Conservation (phyloP, 1,140 invertebrate genomes). For the Aleiodes sp. region DNA sequence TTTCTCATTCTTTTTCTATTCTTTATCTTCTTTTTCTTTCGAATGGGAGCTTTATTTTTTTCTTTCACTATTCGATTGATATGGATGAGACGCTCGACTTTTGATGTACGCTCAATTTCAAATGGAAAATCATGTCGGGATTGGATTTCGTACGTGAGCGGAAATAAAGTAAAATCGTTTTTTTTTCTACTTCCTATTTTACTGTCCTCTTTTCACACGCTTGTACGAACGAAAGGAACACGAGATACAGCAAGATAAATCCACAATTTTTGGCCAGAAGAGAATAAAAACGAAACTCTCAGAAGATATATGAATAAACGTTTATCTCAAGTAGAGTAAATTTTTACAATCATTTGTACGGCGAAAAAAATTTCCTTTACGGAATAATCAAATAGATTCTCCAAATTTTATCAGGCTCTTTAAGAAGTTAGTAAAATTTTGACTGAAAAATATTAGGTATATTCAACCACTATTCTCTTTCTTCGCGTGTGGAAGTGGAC, state of each 20-base stretch:
- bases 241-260: slow-evolving; percentile 36
- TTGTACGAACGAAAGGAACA: slow-evolving; percentile 42
- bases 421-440: no score
- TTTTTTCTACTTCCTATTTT: slow-evolving; percentile 35
- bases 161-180: slow-evolving; percentile 53
- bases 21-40: no score
- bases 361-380: no score
- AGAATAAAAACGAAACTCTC: background rate
- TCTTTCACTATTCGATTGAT: slow-evolving; percentile 54
- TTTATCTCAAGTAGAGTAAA: slow-evolving; percentile 8
- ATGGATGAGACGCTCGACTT: slow-evolving; percentile 62
- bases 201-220: slow-evolving; percentile 21
- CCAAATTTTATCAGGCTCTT: no score
- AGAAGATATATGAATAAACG: background rate
- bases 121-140: slow-evolving; percentile 65
- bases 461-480: no score
- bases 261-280: slow-evolving; percentile 5
- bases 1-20: no score
- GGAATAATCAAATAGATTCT: no score
- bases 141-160: slow-evolving; percentile 63
- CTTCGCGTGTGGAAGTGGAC: no score
- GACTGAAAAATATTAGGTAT: no score
- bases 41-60: no score
- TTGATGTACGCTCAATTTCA: slow-evolving; percentile 66
- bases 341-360: no score